Percentiles rank a stretch among this genome's conserved stretches.
Evolutionary conservation across 2,113 vertebrate genomes (phyloP).

Genomic region (Machaerirhynchus nigripectus): DNA sequence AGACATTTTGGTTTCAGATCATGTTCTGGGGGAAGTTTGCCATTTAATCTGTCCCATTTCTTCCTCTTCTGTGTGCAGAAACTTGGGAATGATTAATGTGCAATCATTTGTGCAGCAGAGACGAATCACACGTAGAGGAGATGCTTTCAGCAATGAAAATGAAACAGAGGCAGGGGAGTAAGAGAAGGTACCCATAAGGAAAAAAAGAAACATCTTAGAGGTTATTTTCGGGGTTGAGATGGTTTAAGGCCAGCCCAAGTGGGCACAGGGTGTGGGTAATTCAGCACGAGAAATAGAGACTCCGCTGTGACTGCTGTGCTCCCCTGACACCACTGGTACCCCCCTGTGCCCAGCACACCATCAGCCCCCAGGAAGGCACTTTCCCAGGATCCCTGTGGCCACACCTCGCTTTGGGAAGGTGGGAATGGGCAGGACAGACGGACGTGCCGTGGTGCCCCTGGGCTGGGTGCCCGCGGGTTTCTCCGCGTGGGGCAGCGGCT

Average conservation of each 20-base stretch:
- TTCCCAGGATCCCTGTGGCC: background rate
- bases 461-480: background rate
- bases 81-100: background rate
- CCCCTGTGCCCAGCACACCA: background rate
- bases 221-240: background rate
- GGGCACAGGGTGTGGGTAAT: background rate
- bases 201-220: background rate
- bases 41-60: background rate
- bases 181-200: background rate
- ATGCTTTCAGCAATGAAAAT: background rate
- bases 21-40: background rate
- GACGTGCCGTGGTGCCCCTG: accelerated
- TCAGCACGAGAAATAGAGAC: background rate
- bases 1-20: background rate
- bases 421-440: accelerated
- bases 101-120: background rate
- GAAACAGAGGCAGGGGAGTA: background rate
- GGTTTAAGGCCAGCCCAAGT: background rate
- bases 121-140: background rate
- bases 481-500: background rate
- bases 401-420: background rate
- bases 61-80: background rate
- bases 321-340: background rate
- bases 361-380: background rate
- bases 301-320: background rate